Evolutionary conservation across 2,113 vertebrate species (phyloP).

Genomic region (Tichodroma muraria): DNA sequence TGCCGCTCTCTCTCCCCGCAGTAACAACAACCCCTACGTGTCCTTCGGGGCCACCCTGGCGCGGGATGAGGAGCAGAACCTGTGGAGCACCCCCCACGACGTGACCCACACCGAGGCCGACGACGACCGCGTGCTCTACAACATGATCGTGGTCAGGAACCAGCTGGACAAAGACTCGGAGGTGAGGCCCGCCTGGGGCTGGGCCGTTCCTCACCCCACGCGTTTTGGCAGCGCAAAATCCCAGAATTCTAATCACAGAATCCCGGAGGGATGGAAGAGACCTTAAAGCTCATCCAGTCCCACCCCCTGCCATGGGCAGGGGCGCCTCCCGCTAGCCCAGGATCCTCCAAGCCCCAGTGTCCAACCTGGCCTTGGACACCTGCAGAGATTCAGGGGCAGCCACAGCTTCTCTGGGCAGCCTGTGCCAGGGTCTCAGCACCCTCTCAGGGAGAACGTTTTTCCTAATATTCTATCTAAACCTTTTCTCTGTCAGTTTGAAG

Average conservation of each 20-base stretch:
- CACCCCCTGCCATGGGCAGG: background rate
- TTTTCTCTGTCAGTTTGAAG: background rate
- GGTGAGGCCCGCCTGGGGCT: slow-evolving; percentile 48
- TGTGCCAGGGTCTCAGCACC: background rate
- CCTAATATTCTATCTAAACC: background rate
- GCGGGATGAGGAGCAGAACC: slow-evolving; percentile 71
- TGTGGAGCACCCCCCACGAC: slow-evolving; percentile 60
- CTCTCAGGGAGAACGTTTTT: background rate
- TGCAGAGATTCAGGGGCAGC: background rate
- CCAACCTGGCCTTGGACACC: background rate
- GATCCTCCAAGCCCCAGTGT: fast-evolving
- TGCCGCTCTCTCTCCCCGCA: background rate
- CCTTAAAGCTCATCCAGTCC: background rate
- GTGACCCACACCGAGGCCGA: slow-evolving; percentile 72
- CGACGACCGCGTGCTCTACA: slow-evolving; percentile 79
- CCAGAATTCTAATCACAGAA: background rate
- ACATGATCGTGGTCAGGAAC: slow-evolving; percentile 82
- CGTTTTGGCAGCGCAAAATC: background rate
- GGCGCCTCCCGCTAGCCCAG: background rate
- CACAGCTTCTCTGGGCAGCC: background rate
- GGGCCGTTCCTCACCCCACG: fast-evolving
- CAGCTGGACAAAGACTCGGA: slow-evolving; percentile 77
- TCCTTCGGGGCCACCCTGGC: slow-evolving; percentile 72
- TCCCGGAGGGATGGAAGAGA: background rate
- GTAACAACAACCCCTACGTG: slow-evolving; percentile 64